phyloP scores from a whole-genome alignment of 2,113 vertebrate species.

The Pygoscelis adeliae region DNA sequence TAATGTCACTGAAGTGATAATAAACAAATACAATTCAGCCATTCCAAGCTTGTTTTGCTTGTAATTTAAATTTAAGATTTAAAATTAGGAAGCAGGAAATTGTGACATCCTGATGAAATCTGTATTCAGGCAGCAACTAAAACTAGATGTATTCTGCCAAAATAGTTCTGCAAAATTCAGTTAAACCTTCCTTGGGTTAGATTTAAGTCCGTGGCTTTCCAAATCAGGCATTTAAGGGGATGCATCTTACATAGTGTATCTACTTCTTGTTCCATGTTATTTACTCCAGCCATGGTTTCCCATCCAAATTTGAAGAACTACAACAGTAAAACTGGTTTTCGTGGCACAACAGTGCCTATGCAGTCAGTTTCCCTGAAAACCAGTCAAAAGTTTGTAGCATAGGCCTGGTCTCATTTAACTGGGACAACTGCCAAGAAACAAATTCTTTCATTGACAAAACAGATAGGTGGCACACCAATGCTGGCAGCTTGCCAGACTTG shows the following conservation, averaged over 20 bases:
- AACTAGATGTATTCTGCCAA: neutral
- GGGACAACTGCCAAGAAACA: neutral
- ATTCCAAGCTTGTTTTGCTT: neutral
- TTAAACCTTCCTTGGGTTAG: neutral
- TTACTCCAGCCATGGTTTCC: neutral
- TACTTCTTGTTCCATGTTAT: neutral
- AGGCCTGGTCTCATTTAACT: neutral
- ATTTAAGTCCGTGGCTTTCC: neutral
- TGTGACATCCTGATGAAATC: neutral
- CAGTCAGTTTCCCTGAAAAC: neutral
- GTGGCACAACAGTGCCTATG: neutral
- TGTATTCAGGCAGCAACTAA: neutral
- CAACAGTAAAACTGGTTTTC: neutral
- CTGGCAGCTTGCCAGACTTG: neutral
- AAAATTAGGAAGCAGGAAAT: neutral
- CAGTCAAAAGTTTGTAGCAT: neutral
- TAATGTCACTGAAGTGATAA: neutral
- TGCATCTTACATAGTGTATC: neutral
- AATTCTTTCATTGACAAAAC: neutral
- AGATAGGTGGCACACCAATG: fast-evolving
- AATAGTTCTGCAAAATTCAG: neutral
- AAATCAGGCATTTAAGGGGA: neutral
- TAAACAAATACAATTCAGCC: neutral
- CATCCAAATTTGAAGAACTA: neutral
- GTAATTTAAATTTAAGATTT: neutral